Evolutionary conservation across 2,113 vertebrate species (phyloP).

Genomic region (Mus spicilegus): DNA sequence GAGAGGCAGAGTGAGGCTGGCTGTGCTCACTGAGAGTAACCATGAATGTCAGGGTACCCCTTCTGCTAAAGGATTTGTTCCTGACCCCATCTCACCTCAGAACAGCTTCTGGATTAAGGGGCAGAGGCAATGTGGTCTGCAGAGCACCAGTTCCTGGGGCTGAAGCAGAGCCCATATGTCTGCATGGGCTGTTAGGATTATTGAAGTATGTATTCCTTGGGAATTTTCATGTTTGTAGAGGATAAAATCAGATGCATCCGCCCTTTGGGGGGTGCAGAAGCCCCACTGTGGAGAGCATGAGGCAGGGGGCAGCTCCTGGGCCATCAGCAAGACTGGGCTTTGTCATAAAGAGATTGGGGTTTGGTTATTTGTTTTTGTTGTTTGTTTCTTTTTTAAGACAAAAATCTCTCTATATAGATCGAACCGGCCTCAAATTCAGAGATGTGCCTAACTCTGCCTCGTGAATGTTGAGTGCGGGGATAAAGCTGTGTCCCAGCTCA

Average conservation of each 20-base stretch:
- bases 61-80: too few species aligned
- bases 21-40: rapidly evolving
- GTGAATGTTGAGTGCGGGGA: neutral
- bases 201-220: neutral
- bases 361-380: neutral
- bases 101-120: neutral
- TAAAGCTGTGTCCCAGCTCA: neutral
- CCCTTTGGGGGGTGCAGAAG: neutral
- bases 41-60: neutral
- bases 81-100: rapidly evolving
- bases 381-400: neutral
- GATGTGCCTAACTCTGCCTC: neutral
- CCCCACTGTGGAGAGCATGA: rapidly evolving
- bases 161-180: neutral
- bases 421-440: neutral
- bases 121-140: neutral
- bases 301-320: neutral
- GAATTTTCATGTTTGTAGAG: neutral
- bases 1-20: rapidly evolving
- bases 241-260: neutral
- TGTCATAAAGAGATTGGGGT: rapidly evolving
- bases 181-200: rapidly evolving
- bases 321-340: neutral
- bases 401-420: neutral
- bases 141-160: neutral